phyloP scores from a whole-genome alignment of 2,797 vertebrate genomes.

The Myotis vivesi region DNA sequence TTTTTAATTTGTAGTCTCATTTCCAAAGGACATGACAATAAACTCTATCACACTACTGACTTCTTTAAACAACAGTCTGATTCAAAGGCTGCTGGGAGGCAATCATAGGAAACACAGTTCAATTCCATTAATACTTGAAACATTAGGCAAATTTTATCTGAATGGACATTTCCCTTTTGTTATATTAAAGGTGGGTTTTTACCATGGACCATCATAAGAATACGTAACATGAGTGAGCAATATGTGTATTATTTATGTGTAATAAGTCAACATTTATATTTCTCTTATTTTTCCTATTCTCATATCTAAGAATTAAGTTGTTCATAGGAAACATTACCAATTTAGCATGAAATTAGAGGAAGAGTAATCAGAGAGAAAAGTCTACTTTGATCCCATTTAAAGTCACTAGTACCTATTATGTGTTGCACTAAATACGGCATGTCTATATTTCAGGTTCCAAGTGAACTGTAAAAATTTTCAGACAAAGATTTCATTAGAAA shows the following conservation, averaged over 20 bases:
- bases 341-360: not conserved
- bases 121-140: conserved; percentile 64
- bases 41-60: conserved; percentile 73
- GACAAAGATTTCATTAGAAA: conserved; percentile 36
- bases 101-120: conserved; percentile 67
- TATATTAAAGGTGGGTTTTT: not conserved
- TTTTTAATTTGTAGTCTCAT: conserved; percentile 83
- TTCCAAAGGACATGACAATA: conserved; percentile 79
- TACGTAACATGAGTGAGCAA: not conserved
- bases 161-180: not conserved
- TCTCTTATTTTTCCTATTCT: conserved; percentile 11
- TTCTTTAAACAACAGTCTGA: conserved; percentile 64
- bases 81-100: conserved; percentile 71
- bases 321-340: not conserved
- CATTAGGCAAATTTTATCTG: conserved; percentile 49
- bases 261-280: not conserved
- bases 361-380: conserved; percentile 7
- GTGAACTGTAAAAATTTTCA: not conserved
- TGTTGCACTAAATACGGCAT: not conserved
- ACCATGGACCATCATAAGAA: not conserved
- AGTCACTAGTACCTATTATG: not conserved
- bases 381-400: not conserved
- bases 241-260: not conserved
- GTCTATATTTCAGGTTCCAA: not conserved
- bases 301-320: not conserved